Base-by-base conservation (phyloP, 2,888 invertebrate genomes). In the Linnaemya vulpina region DNA sequence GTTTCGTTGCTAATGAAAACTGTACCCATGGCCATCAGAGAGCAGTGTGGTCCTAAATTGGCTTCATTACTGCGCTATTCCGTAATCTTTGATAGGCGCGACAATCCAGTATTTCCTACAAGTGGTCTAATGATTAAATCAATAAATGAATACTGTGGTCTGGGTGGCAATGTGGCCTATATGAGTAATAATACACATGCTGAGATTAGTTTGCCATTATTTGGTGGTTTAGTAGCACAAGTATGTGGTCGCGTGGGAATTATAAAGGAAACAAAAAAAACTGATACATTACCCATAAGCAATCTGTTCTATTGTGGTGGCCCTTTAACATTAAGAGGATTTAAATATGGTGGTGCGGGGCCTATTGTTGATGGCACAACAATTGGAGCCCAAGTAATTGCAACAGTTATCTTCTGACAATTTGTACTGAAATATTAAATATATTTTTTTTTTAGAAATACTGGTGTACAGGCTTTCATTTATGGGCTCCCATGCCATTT, bases 141-240 rank as follows among this genome's bases (percentile, higher is more conserved):
- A 83, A 94, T 94, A 7, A 95, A 96, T 88, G 99, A 99, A 93
- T 94, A 97, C 89, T 97, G 98, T 35, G 95, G 93, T 4, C 91
- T 98, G 8, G 98, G 98, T 11, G 99, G 99, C 2, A 96, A 98
- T 90, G 95, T 98, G n/a, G 96, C 96, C 17, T 98, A 97, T 91
- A 90, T 97, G 38, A 97, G 97, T 93, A 96, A 96, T 87, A 97
- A 97, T 88, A 90, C 96, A 10, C 94, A 95, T 88, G 91, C 95
- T 22, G 96, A 97, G 93, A 92, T 94, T 22, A 96, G 96, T 92
- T 93, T 95, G 88, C 94, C 95, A 0, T 92, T 96, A 0, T 92
- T 94, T 80, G 93, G 88, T 3, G 91, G 91, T 0, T 71, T 92
- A n/a, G 91, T 92, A 38, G 90, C 90, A 22, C 92, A 93, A 86